Base-by-base conservation (phyloP, 1,140 invertebrate genomes). In the Drosophila elegans region DNA sequence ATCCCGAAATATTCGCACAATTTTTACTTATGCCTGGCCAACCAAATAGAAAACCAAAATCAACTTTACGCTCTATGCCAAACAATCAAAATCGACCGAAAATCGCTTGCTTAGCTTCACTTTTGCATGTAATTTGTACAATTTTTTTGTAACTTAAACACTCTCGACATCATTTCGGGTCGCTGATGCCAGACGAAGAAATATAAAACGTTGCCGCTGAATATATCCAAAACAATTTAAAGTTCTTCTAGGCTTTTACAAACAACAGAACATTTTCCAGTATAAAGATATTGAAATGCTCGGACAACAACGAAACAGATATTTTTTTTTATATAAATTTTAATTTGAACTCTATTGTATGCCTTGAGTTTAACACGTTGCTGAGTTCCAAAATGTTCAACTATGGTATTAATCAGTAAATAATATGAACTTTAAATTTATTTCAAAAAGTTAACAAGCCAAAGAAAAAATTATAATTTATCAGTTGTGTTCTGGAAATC, bases 191-290 rank as follows among this genome's bases (percentile, higher is more conserved):
- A 39, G 46, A 61, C 55, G 41, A 54, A 69, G 10, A 74, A 25
- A 12, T 60, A 42, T 52, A 49, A 38, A 73, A 52, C 80, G 84
- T 91, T 85, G 89, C 89, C 89, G 69, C 64, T 69, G 78, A 91
- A 91, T 91, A 91, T 91, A 91, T 85, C 83, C 84, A 89, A 90
- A 55, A 62, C 59, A 74, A 64, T 76, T 66, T 44, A 60, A 75
- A 91, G 89, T 72, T 92, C 91, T 92, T 92, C 91, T 92, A 92
- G 83, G 91, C 91, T 92, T 92, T 92, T 92, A 92, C 91, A 92
- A 92, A 92, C 91, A 92, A 91, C 75, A 88, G 78, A 90, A 90
- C 78, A 86, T 91, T 78, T 86, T 81, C 78, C 61, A 83, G 52
- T 63, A 76, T 86, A 32, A 6, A 21, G 16, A 53, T 78, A 75